A percentile compares a stretch with the other conserved stretches of the same genome.
These are phyloP conservation scores for Ammospiza maritima DNA, from an alignment of 2,797 vertebrate genomes.

Conservation along the genomic window DNA sequence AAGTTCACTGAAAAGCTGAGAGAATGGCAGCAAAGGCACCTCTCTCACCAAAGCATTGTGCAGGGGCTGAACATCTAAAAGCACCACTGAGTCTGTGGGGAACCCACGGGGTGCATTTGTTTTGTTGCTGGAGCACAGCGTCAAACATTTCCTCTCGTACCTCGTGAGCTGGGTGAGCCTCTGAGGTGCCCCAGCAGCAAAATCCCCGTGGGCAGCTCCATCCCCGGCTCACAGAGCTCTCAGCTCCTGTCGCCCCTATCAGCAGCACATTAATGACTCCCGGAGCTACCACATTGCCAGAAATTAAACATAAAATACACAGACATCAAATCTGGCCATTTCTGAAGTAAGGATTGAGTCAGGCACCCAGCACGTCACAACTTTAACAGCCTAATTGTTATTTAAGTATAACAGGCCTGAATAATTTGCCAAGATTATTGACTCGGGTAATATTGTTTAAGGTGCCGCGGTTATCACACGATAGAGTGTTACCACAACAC, in stretches of 20 bases:
- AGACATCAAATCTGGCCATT: fast-evolving
- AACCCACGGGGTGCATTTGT: not conserved
- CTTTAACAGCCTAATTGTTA: not conserved
- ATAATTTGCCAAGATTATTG: not conserved
- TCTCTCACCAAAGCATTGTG: not conserved
- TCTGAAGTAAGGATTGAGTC: fast-evolving
- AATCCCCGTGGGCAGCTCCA: not conserved
- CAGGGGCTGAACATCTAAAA: not conserved
- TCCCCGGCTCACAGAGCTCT: not conserved
- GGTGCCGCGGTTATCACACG: not conserved
- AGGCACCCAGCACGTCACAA: not conserved
- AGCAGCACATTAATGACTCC: not conserved
- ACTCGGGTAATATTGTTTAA: not conserved
- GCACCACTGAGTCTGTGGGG: not conserved
- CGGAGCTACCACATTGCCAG: not conserved
- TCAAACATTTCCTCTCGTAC: not conserved
- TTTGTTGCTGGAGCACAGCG: not conserved
- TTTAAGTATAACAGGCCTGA: not conserved
- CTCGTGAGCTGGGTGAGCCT: not conserved
- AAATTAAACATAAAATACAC: fast-evolving
- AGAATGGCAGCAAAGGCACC: not conserved
- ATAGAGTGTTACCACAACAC: not conserved
- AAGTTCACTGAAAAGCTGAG: not conserved
- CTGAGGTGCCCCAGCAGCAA: not conserved
- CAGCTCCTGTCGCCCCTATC: not conserved